Conservation (phyloP, 2,113 vertebrate species). For the Amphiprion percula region DNA sequence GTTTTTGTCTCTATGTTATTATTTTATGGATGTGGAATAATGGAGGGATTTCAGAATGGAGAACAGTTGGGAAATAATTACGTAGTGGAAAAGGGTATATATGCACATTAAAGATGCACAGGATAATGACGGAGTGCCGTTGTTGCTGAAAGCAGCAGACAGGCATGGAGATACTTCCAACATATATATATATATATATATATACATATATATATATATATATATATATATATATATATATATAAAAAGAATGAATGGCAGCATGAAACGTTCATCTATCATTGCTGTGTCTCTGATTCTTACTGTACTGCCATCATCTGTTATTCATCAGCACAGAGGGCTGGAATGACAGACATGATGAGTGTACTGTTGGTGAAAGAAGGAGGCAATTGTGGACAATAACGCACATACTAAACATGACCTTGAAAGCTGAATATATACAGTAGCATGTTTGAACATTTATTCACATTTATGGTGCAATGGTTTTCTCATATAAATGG, state of each 20-base stretch:
- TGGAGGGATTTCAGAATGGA: background rate
- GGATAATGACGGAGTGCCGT: constrained; percentile 23
- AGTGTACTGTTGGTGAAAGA: constrained; percentile 36
- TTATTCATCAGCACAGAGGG: constrained; percentile 58
- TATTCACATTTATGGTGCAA: background rate
- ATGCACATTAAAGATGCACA: constrained; percentile 48
- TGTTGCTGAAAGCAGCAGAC: constrained; percentile 34
- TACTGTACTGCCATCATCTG: constrained; percentile 65
- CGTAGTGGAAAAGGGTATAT: background rate
- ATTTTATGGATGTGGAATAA: constrained; percentile 1
- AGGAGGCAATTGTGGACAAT: constrained; percentile 10
- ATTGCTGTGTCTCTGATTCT: constrained; percentile 50
- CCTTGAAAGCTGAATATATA: background rate
- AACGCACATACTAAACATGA: background rate
- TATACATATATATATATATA: background rate
- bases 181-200: constrained; percentile 39
- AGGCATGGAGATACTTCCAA: constrained; percentile 26
- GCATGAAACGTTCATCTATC: constrained; percentile 71
- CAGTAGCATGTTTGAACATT: background rate
- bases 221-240: no score
- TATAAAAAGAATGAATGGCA: constrained; percentile 52
- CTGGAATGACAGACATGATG: constrained; percentile 30
- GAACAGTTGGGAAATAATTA: background rate
- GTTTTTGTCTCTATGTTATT: background rate
- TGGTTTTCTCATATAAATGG: background rate